Evolutionary conservation across 64 coral and sea anemone species (phyloP).

Genomic region (Acropora tenuis): DNA sequence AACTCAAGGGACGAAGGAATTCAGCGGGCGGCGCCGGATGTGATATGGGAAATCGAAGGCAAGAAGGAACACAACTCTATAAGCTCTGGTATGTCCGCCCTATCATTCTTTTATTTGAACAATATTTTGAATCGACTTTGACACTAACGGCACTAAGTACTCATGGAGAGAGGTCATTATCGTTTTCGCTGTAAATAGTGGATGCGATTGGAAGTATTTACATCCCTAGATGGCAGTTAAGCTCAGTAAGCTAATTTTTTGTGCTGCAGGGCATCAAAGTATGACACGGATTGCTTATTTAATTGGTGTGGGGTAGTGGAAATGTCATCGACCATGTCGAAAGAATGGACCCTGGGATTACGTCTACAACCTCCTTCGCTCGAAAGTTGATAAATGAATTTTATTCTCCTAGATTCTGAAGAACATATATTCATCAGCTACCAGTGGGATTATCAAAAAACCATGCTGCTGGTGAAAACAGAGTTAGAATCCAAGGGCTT

Average conservation of each 20-base stretch:
- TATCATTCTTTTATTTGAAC: too few relatives aligned
- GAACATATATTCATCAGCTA: constrained; percentile 45
- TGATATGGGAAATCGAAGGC: constrained; percentile 42
- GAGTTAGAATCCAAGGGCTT: constrained; percentile 1
- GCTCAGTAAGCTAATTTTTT: too few relatives aligned
- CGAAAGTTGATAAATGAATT: not conserved
- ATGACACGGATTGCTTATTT: too few relatives aligned
- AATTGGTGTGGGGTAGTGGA: too few relatives aligned
- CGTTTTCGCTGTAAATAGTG: not conserved
- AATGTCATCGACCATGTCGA: too few relatives aligned
- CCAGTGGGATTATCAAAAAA: constrained; percentile 40
- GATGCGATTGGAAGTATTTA: not conserved
- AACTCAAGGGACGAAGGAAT: constrained; percentile 14
- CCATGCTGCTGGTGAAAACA: constrained; percentile 30
- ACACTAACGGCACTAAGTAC: not conserved
- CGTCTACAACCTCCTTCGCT: too few relatives aligned
- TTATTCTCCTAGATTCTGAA: constrained; percentile 29
- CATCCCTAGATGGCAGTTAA: too few relatives aligned
- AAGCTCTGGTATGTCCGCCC: not conserved
- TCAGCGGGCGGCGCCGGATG: constrained; percentile 13
- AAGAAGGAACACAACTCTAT: not conserved
- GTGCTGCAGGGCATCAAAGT: too few relatives aligned
- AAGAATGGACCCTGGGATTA: too few relatives aligned
- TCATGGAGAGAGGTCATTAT: too few relatives aligned
- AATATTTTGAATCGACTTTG: not conserved